phyloP scores from a whole-genome alignment of 2,113 vertebrate genomes.

The Colistium nudipinnis region DNA sequence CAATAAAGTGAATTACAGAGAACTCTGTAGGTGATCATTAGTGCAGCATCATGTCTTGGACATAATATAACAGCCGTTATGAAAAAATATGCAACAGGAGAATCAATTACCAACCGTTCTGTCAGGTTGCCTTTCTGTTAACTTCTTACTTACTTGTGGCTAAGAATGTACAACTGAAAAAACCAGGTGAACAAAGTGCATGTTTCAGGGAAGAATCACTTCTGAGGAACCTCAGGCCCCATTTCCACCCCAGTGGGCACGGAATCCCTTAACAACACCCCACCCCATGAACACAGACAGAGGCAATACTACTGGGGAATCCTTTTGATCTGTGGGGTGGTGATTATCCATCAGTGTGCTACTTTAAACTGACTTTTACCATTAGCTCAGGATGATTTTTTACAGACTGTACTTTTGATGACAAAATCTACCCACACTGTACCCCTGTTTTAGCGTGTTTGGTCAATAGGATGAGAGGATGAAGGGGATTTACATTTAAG shows the following conservation, averaged over 20 bases:
- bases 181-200: not conserved
- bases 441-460: constrained; percentile 35
- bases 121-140: too few relatives aligned
- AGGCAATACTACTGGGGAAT: not conserved
- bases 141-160: too few relatives aligned
- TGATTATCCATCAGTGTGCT: constrained; percentile 6
- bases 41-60: too few relatives aligned
- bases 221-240: not conserved
- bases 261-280: not conserved
- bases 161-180: not conserved
- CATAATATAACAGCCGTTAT: not conserved
- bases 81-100: not conserved
- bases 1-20: too few relatives aligned
- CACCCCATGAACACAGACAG: not conserved
- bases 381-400: constrained; percentile 2
- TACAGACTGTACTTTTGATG: constrained; percentile 1
- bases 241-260: not conserved
- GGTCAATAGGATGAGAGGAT: constrained; percentile 51
- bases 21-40: too few relatives aligned
- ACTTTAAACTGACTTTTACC: not conserved
- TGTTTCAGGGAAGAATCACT: not conserved
- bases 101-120: too few relatives aligned
- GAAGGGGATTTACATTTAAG: constrained; percentile 67
- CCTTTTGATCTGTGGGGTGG: not conserved
- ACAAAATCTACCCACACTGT: constrained; percentile 8